Conservation (phyloP, 2,113 vertebrate species). For the Saccopteryx leptura region DNA sequence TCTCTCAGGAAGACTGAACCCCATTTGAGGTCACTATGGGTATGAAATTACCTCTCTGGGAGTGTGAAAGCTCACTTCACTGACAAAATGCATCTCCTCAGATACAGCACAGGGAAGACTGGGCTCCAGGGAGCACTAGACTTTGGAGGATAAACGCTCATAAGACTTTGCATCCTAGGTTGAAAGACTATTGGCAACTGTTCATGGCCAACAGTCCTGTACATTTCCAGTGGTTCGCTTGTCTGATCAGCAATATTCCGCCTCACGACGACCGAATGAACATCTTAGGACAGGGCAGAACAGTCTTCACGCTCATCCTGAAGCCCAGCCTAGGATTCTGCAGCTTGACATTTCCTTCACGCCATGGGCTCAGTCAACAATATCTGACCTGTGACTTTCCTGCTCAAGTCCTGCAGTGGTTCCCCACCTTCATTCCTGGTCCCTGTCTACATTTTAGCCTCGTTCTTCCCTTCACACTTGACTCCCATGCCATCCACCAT, state of each 20-base stretch:
- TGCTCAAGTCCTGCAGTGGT: not conserved
- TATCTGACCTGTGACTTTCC: not conserved
- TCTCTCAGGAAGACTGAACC: slow-evolving; percentile 67
- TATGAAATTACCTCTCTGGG: slow-evolving; percentile 64
- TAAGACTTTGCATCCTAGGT: not conserved
- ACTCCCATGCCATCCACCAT: not conserved
- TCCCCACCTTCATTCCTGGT: not conserved
- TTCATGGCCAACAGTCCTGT: not conserved
- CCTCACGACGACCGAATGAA: not conserved
- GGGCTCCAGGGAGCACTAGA: not conserved
- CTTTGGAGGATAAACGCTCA: not conserved
- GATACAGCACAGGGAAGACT: not conserved
- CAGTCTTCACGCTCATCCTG: not conserved
- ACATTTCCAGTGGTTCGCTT: not conserved
- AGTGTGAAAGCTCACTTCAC: slow-evolving; percentile 61
- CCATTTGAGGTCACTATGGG: slow-evolving; percentile 53
- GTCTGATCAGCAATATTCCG: not conserved
- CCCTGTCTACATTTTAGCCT: not conserved
- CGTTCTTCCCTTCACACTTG: not conserved
- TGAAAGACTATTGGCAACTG: not conserved
- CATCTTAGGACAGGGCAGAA: not conserved
- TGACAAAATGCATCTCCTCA: slow-evolving; percentile 44
- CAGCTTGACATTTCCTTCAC: not conserved
- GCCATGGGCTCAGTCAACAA: not conserved
- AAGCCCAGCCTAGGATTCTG: not conserved